Evolutionary conservation across 2,888 invertebrate species (phyloP).

Genomic region (Chymomyza caudatula): DNA sequence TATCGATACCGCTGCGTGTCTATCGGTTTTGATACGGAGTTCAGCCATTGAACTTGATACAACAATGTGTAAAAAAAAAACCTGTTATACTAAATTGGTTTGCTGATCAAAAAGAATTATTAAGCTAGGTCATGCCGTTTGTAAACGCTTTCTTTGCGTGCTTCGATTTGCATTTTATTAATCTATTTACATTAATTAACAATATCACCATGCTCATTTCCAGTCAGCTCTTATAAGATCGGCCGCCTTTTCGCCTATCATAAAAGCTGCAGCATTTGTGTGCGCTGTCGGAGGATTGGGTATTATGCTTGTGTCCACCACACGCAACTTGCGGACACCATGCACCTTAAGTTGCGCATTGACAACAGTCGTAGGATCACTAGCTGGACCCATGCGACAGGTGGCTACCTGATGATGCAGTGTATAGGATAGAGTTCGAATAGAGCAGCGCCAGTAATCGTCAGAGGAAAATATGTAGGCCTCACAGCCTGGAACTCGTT

Average conservation of each 20-base stretch:
- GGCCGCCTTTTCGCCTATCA: conserved; percentile 86
- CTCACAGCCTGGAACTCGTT: conserved; percentile 80
- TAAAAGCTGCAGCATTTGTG: conserved; percentile 84
- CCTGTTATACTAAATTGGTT: background rate
- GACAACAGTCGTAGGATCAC: conserved; percentile 83
- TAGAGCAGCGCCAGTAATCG: conserved; percentile 85
- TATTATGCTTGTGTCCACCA: conserved; percentile 84
- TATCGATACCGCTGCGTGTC: background rate
- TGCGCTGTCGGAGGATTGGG: conserved; percentile 83
- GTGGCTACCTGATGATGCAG: conserved; percentile 84
- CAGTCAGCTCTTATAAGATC: conserved; percentile 80
- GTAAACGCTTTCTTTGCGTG: conserved; percentile 13
- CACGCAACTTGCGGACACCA: conserved; percentile 81
- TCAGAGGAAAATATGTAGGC: conserved; percentile 80
- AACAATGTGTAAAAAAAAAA: conserved; percentile 43
- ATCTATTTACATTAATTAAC: conserved; percentile 40
- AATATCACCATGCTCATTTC: conserved; percentile 35
- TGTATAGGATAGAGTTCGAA: conserved; percentile 81
- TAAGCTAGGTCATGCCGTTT: conserved; percentile 40
- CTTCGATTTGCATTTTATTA: conserved; percentile 47
- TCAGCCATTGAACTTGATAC: conserved; percentile 34
- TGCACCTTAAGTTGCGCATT: conserved; percentile 82
- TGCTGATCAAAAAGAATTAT: conserved; percentile 13
- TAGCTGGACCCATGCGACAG: conserved; percentile 84
- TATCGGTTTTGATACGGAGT: conserved; percentile 10